A percentile compares a stretch with the other conserved stretches of the same genome.
phyloP scores from a whole-genome alignment of 2,113 vertebrate genomes.

The Potamarius usumacintae region DNA sequence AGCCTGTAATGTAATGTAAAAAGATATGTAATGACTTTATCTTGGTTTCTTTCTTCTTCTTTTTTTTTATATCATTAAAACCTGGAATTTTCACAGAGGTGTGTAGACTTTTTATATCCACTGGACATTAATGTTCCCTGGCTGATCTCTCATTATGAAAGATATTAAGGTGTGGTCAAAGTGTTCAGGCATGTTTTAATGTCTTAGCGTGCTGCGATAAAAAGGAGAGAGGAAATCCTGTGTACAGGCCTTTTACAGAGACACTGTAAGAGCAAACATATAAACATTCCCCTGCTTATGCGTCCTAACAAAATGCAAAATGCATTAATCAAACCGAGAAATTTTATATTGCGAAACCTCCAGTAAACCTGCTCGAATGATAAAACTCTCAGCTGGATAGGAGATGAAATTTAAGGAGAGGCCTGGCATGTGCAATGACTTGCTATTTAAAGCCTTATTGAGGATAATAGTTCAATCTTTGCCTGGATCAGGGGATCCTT shows the following conservation, averaged over 20 bases:
- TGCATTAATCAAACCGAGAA: background rate
- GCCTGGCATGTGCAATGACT: conserved; percentile 17
- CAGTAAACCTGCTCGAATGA: conserved; percentile 6
- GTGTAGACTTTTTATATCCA: background rate
- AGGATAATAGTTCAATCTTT: conserved; percentile 35
- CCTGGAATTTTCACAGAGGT: background rate
- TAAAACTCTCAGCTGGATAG: background rate
- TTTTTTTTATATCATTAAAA: background rate
- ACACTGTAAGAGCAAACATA: background rate
- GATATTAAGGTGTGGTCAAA: background rate
- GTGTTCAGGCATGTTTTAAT: background rate
- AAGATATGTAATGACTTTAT: background rate
- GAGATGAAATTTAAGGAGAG: background rate
- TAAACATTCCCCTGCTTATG: background rate
- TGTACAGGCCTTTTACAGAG: background rate
- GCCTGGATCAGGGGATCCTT: conserved; percentile 25
- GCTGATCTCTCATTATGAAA: conserved; percentile 19
- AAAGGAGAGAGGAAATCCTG: background rate
- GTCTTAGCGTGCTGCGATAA: background rate
- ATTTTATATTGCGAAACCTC: conserved; percentile 14
- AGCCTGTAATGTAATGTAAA: background rate
- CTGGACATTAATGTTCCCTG: conserved; percentile 9
- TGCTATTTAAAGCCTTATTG: conserved; percentile 28
- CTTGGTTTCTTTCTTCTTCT: background rate
- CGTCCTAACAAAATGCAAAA: conserved; percentile 16